Evolutionary conservation across 2,113 vertebrate species (phyloP), one percentile per base, ranked within the genome.

Genomic region (Bos taurus): DNA sequence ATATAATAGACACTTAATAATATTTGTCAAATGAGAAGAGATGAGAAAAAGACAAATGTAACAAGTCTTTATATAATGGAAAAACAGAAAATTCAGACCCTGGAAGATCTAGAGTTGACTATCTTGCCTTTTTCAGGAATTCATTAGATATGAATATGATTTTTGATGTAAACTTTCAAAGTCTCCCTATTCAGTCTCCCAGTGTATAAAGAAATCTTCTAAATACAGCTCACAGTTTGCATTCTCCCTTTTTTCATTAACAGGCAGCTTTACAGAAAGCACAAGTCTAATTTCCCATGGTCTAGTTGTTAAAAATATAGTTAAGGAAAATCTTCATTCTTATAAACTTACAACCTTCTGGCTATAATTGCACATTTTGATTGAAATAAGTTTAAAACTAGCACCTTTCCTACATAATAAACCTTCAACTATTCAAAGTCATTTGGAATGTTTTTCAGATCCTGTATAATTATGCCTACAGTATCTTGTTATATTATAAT

Each of bases 381-480:
- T 84, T 77, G 52, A 88, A 96, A 57, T 92, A 3, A 40, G 84
- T 77, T 84, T 85, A 91, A 95, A 94, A 90, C 12, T 88, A 82
- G 9, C 3, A 36, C 11, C 17, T 90, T 19, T 78, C 3, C 19
- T 40, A 93, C 7, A 19, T 60, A 74, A 54, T 67, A 83, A 91
- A 1, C 6, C 40, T 95, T 97, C 30, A 88, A 9, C 17, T 95
- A 87, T n/a, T 57, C 89, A 9, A 95, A 81, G 46, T 83, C 23
- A 84, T 88, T 85, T 92, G 60, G 77, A 90, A 54, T 93, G 21
- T 64, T 90, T 96, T 95, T 84, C n/a, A 83, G 0, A 50, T 86
- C 2, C 33, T 23, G 88, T 40, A 50, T 80, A 10, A 83, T 87
- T 10, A 28, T 89, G 28, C 46, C 28, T 83, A 1, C 9, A 54